These are phyloP conservation scores for Sitophilus oryzae DNA, from an alignment of 1,140 invertebrate species.

Conservation along the genomic window DNA sequence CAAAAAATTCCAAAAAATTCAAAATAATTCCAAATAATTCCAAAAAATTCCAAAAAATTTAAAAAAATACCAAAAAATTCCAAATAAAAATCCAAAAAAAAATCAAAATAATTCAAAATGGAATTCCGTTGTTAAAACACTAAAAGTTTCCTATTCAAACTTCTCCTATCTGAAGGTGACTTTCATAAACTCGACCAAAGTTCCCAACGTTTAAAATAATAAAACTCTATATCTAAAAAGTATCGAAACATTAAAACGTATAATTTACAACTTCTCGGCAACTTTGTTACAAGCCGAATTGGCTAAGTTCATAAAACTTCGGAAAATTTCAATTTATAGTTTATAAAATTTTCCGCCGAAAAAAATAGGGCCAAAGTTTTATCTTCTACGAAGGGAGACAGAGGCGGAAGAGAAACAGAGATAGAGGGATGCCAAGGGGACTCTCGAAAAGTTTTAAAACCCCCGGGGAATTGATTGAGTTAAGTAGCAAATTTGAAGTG, in stretches of 20 bases:
- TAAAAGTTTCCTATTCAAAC: too few relatives aligned
- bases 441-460: constrained; percentile 14
- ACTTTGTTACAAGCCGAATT: neutral
- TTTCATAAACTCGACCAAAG: too few relatives aligned
- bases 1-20: too few relatives aligned
- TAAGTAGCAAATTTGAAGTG: constrained; percentile 26
- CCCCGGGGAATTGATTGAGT: constrained; percentile 29
- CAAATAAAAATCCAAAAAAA: too few relatives aligned
- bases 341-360: neutral
- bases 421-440: neutral
- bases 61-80: too few relatives aligned
- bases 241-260: neutral
- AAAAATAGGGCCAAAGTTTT: neutral
- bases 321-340: neutral
- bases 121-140: too few relatives aligned
- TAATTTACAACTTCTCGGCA: neutral
- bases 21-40: too few relatives aligned
- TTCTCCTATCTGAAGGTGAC: too few relatives aligned
- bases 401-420: neutral
- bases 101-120: too few relatives aligned
- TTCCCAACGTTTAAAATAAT: too few relatives aligned
- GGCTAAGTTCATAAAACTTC: neutral
- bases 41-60: too few relatives aligned
- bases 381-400: neutral
- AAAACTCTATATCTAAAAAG: too few relatives aligned